Conservation (phyloP, 2,888 invertebrate species). For the Periphyllus acericola region DNA sequence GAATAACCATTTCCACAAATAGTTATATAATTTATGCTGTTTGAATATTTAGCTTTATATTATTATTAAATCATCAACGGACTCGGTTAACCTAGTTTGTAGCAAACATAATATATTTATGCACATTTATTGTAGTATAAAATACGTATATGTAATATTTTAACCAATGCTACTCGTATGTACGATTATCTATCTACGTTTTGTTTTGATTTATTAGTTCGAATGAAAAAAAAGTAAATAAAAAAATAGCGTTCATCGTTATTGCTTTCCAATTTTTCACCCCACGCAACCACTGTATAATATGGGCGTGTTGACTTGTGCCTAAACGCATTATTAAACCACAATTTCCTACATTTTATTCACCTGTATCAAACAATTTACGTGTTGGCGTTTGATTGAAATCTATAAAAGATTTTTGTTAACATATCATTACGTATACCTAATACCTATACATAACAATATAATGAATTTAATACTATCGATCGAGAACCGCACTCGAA, state of each 20-base stretch:
- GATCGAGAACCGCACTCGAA: not conserved
- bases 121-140: not conserved
- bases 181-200: slow-evolving; percentile 32
- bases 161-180: not conserved
- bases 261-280: slow-evolving; percentile 55
- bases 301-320: slow-evolving; percentile 37
- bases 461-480: not conserved
- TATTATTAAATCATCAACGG: not conserved
- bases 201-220: slow-evolving; percentile 42
- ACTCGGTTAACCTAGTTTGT: not conserved
- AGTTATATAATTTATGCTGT: not conserved
- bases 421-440: not conserved
- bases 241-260: slow-evolving; percentile 44
- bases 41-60: not conserved
- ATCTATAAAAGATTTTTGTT: slow-evolving; percentile 34
- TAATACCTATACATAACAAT: too few relatives aligned
- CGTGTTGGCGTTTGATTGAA: slow-evolving; percentile 43
- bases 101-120: not conserved
- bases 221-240: slow-evolving; percentile 2
- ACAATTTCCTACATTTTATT: slow-evolving; percentile 42
- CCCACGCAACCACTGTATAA: slow-evolving; percentile 32
- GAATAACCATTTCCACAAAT: too few relatives aligned
- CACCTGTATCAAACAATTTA: slow-evolving; percentile 5
- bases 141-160: not conserved
- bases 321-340: slow-evolving; percentile 41